A percentile compares a stretch with the other conserved stretches of the same genome.
phyloP scores from a whole-genome alignment of 2,888 invertebrate genomes.

The Caenorhabditis panamensis region DNA sequence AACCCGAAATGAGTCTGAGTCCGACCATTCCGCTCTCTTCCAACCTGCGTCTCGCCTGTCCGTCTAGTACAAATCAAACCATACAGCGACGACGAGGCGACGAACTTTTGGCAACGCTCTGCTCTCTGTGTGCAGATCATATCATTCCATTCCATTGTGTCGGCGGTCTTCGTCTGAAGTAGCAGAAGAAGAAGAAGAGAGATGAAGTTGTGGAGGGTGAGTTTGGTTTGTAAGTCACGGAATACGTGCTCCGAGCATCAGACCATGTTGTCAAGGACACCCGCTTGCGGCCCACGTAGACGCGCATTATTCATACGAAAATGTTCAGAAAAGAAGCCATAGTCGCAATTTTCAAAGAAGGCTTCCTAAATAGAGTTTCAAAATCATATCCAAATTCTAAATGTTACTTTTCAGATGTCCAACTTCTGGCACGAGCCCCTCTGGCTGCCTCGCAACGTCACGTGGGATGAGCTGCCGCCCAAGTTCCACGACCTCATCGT shows the following conservation, averaged over 20 bases:
- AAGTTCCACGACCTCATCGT: conserved; percentile 70
- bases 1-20: no score
- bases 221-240: conserved; percentile 15
- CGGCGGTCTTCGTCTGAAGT: not conserved
- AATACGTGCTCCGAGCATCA: conserved; percentile 8
- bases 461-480: conserved; percentile 73
- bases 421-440: conserved; percentile 45
- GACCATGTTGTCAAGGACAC: conserved; percentile 16
- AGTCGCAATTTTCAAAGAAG: not conserved
- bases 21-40: conserved; percentile 5
- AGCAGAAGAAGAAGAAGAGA: conserved; percentile 5
- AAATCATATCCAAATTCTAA: not conserved
- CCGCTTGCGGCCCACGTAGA: not conserved
- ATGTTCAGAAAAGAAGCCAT: conserved; percentile 18
- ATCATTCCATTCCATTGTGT: conserved; percentile 10
- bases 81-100: conserved; percentile 10
- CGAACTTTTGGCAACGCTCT: conserved; percentile 11
- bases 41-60: conserved; percentile 10
- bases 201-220: conserved; percentile 48
- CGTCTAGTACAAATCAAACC: not conserved
- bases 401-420: conserved; percentile 35
- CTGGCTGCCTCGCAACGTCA: conserved; percentile 75
- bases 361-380: not conserved
- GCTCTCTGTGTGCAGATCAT: conserved; percentile 2
- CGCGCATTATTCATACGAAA: conserved; percentile 33